Conservation (phyloP, 1,140 invertebrate genomes). For the Mya arenaria region DNA sequence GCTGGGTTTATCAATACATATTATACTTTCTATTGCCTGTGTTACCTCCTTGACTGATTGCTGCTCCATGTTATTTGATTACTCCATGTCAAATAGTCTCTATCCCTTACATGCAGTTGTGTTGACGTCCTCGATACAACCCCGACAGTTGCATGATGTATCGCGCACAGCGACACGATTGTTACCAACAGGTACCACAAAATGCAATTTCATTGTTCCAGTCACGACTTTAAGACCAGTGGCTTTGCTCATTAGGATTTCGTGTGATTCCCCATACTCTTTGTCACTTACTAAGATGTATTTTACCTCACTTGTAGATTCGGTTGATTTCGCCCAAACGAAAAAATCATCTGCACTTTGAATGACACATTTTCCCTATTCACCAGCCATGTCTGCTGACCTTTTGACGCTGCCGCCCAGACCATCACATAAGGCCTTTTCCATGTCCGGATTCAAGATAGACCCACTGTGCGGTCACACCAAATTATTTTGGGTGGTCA, state of each 20-base stretch:
- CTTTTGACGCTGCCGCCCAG: constrained; percentile 52
- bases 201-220: background rate
- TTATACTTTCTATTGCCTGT: background rate
- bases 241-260: background rate
- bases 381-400: constrained; percentile 54
- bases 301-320: background rate
- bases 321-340: constrained; percentile 1
- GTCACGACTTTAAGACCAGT: background rate
- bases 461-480: constrained; percentile 42
- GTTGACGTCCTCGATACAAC: background rate
- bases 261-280: background rate
- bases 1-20: background rate
- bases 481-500: constrained; percentile 29
- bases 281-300: background rate
- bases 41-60: background rate
- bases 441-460: constrained; percentile 54
- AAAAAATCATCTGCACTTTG: constrained; percentile 47
- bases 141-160: background rate
- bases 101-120: background rate
- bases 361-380: constrained; percentile 39
- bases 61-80: no score
- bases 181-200: no score
- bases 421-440: constrained; percentile 58
- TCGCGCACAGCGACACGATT: background rate
- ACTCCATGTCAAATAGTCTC: no score